These are phyloP conservation scores for Amblyopsis hoosieri DNA, from an alignment of 2,797 vertebrate species.

Conservation along the genomic window DNA sequence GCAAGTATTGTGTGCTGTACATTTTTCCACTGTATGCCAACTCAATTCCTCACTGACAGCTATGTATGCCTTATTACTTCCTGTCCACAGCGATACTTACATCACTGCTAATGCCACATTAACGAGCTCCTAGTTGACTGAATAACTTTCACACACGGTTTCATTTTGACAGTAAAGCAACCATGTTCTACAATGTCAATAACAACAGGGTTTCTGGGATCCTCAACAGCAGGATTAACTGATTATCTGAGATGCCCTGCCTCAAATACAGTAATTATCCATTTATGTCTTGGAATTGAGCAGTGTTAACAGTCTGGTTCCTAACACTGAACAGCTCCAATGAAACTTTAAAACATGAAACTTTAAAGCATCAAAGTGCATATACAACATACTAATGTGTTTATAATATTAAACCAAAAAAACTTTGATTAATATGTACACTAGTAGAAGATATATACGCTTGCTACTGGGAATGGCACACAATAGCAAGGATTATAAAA, in stretches of 20 bases:
- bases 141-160: too few relatives aligned
- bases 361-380: too few relatives aligned
- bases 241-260: neutral
- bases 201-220: neutral
- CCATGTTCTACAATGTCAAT: neutral
- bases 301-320: neutral
- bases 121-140: too few relatives aligned
- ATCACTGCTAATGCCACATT: too few relatives aligned
- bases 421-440: constrained; percentile 25
- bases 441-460: neutral
- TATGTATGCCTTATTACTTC: too few relatives aligned
- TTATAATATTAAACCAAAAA: too few relatives aligned
- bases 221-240: constrained; percentile 8
- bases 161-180: too few relatives aligned
- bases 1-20: neutral
- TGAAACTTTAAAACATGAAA: constrained; percentile 7
- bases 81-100: too few relatives aligned
- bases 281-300: neutral
- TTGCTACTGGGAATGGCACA: too few relatives aligned
- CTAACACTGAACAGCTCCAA: constrained; percentile 3
- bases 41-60: too few relatives aligned
- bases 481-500: too few relatives aligned
- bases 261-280: constrained; percentile 5
- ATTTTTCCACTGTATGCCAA: neutral
- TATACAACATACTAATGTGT: neutral